Evolutionary conservation across 2,113 vertebrate species (phyloP).

Genomic region (Phocoena sinus): DNA sequence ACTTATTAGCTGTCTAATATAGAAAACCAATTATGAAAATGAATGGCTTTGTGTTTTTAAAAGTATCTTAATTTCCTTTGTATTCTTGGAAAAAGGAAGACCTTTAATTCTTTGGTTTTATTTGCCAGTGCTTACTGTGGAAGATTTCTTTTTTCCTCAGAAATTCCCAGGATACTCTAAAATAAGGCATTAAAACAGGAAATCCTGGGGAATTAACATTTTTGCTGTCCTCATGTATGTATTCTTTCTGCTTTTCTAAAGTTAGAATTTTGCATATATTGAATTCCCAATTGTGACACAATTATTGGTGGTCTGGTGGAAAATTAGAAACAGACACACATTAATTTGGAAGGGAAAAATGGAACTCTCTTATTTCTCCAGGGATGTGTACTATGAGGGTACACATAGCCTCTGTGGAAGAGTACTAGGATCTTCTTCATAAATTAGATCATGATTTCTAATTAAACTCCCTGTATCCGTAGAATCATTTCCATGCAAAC

Average conservation of each 20-base stretch:
- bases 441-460: background rate
- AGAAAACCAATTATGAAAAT: slow-evolving; percentile 25
- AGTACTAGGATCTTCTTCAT: background rate
- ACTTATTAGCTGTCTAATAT: background rate
- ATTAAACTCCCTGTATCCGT: background rate
- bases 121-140: background rate
- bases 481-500: slow-evolving; percentile 27
- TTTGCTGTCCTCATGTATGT: background rate
- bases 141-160: background rate
- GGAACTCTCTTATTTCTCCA: slow-evolving; percentile 9
- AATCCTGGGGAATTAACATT: background rate
- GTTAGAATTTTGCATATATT: slow-evolving; percentile 4
- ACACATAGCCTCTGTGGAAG: background rate
- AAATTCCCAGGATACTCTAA: background rate
- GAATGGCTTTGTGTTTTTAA: background rate
- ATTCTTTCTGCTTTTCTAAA: slow-evolving; percentile 39
- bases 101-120: slow-evolving; percentile 35
- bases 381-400: background rate
- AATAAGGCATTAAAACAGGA: background rate
- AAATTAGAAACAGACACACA: slow-evolving; percentile 24
- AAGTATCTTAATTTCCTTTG: background rate
- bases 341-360: slow-evolving; percentile 21
- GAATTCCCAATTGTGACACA: background rate
- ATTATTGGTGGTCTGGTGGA: slow-evolving; percentile 36
- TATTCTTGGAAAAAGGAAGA: background rate